Base-by-base conservation (phyloP, 2,888 invertebrate species). In the Nineta flava region DNA sequence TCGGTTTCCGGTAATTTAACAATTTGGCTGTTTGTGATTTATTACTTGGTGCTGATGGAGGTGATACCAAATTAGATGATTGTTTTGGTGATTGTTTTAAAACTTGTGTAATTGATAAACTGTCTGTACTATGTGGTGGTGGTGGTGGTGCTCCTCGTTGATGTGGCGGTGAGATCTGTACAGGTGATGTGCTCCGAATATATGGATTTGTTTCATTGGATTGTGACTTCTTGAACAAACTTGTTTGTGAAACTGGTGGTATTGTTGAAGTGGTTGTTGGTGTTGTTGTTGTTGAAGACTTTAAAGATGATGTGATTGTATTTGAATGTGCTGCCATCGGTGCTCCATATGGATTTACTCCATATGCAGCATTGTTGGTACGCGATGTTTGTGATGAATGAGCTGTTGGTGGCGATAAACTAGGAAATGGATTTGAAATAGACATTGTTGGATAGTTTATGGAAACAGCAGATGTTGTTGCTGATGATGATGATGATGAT, bases 21-120 rank as follows among this genome's bases (percentile, higher is more conserved):
- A 51, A 9, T 43, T 53, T 50, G 1, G 50, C 19, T 9, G 42
- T 31, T n/a, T 48, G 47, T 12, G 34, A 16, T 46, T 46, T 46
- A 26, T 26, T 26, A 26, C 13, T 26, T 45, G 26, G 19, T 51
- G 34, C 48, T 35, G 34, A 43, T 42, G 19, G 13, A 13, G 51
- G 26, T 45, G 44, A 47, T n/a, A 47, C 34, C 12, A 15, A 46
- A 13, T 40, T 46, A 42, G 48, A 41, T 16, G 45, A 9, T 10
- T 46, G 38, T 10, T 47, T 41, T n/a, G 46, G 46, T 17, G 34
- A 13, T 12, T 53, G 13, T 54, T 60, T 51, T 67, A 69, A 4
- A 9, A 60, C 67, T 58, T 74, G 74, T 0, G 74, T 74, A 12
- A 75, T 70, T 0, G 73, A 71, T 17, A 76, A 55, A 1, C 74